A percentile compares a stretch with the other conserved stretches of the same genome.
These are phyloP conservation scores for Cheilosia vernalis DNA, from an alignment of 2,888 invertebrate species.

Conservation along the genomic window DNA sequence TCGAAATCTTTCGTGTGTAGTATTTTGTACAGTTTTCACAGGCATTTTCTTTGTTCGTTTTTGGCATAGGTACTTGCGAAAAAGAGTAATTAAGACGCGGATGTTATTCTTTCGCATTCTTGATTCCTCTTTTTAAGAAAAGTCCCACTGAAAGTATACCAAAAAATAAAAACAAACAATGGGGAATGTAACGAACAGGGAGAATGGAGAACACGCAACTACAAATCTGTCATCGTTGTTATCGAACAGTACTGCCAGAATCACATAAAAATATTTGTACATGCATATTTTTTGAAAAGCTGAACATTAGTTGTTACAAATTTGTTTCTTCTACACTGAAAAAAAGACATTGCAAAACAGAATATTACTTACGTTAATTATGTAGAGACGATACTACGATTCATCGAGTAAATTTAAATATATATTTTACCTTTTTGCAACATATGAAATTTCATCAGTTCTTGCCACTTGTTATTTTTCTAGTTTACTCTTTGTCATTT, in stretches of 20 bases:
- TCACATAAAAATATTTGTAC: background rate
- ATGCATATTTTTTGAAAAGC: no score
- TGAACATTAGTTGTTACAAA: no score
- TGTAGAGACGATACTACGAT: no score
- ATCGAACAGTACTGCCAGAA: slow-evolving; percentile 37
- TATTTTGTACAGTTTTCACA: slow-evolving; percentile 10
- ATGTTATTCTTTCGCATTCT: background rate
- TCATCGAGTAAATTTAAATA: no score
- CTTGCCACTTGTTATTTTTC: no score
- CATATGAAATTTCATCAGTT: no score
- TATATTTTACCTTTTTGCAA: no score
- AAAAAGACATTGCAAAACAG: no score
- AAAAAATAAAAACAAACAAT: slow-evolving; percentile 56
- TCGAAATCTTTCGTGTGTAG: background rate
- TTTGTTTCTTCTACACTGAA: no score
- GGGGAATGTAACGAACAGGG: background rate
- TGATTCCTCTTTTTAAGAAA: background rate
- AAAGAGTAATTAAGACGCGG: background rate
- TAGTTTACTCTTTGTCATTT: no score
- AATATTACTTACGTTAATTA: no score
- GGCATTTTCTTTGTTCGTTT: slow-evolving; percentile 11
- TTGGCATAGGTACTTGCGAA: slow-evolving; percentile 3
- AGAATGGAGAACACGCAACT: background rate
- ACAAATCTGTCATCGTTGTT: background rate
- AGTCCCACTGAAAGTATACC: background rate